Conservation (phyloP, 2,113 vertebrate genomes). For the Puntigrus tetrazona region DNA sequence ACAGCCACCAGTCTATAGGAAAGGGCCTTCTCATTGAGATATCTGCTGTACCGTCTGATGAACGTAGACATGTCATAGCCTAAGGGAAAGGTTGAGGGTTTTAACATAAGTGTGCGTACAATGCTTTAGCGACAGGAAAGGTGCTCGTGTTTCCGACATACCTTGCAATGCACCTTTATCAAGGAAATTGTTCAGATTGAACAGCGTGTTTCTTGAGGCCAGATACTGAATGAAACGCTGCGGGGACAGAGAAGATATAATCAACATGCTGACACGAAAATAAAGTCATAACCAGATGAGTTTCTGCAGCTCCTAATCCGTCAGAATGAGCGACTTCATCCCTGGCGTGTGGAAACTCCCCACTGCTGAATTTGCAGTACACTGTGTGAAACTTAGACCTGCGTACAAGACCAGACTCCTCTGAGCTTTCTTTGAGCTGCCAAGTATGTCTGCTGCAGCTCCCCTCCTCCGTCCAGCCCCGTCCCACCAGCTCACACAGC, state of each 20-base stretch:
- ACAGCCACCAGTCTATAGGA: conserved; percentile 90
- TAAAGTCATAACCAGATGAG: neutral
- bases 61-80: conserved; percentile 95
- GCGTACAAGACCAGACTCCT: conserved; percentile 34
- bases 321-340: neutral
- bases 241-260: conserved; percentile 24
- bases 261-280: neutral
- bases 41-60: conserved; percentile 92
- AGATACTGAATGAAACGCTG: conserved; percentile 95
- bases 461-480: neutral
- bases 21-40: conserved; percentile 96
- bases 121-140: neutral
- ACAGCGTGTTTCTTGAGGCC: conserved; percentile 91
- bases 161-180: conserved; percentile 94
- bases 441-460: neutral
- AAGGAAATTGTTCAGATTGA: conserved; percentile 96
- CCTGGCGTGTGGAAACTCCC: conserved; percentile 15
- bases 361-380: conserved; percentile 1
- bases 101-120: neutral
- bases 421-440: neutral
- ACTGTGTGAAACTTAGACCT: neutral
- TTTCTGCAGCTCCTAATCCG: conserved; percentile 6
- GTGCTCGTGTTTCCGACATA: conserved; percentile 59
- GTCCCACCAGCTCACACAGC: neutral
- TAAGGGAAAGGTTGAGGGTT: conserved; percentile 58